Base-by-base conservation (phyloP, 64 coral and sea anemone genomes). In the Anthopleura sola region DNA sequence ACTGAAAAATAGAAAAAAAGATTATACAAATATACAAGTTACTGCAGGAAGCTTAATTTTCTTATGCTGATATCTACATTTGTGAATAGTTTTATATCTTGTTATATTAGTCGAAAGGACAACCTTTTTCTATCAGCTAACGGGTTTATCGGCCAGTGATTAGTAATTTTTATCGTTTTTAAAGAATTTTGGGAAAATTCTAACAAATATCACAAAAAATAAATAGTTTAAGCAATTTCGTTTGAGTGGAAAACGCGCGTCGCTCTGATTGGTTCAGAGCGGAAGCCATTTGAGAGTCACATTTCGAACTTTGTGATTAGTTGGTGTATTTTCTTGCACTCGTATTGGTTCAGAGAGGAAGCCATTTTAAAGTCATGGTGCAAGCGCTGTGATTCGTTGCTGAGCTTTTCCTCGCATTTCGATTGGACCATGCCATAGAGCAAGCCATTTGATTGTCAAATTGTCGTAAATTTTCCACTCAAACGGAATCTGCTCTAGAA, bases 1-100 rank as follows among this genome's bases (percentile, higher is more conserved):
- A 62, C 24, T 10, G 19, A 79, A 79, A 46, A 47, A 48, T 12
- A 48, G 34, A 37, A 44, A 23, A 78, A 38, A 79, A 44, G 36
- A 53, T 53, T 13, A 53, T 13, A 53, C 11, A 5, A 39, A 78
- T 38, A 37, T 23, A 21, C 12, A 46, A 71, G 66, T 16, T 34
- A 33, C 18, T 79, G 21, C 37, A 44, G 18, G 36, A 38, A 1
- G 75, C 44, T 79, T 46, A 44, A 15, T 71, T 71, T 71, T 71
- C 66, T 71, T 71, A 71, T 15, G 66, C 66, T 15, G 10, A 71
- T 71, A 31, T 68, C 26, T 28, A 68, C n/a, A n/a, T 79, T 79
- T 79, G 76, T 79, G 76, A 44, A 79, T 79, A 79, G 76, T 79
- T 79, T 79, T 79, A 79, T 79, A 79, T 26, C 76, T 44, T 44